A percentile compares a stretch with the other conserved stretches of the same genome.
phyloP scores from a whole-genome alignment of 2,797 vertebrate species.

The Lindbergichthys nudifrons region DNA sequence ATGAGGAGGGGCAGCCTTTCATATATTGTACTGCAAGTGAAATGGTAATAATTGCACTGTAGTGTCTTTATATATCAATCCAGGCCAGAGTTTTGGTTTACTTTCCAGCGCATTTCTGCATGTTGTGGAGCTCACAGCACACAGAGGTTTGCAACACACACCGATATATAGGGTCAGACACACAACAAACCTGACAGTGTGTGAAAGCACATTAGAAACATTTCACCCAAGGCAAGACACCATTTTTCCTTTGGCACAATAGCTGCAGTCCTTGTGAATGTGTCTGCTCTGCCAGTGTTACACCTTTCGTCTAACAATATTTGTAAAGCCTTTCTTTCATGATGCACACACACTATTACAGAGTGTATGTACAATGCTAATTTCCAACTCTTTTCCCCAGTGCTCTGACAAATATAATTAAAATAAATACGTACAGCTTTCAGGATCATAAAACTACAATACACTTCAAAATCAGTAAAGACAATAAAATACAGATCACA shows the following conservation, averaged over 20 bases:
- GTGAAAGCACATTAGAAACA: constrained; percentile 37
- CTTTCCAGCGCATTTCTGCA: neutral
- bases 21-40: constrained; percentile 3
- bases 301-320: constrained; percentile 20
- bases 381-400: too few species aligned
- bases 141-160: neutral
- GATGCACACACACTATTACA: constrained; percentile 3
- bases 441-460: too few species aligned
- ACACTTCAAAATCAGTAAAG: too few species aligned
- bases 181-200: constrained; percentile 7
- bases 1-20: neutral
- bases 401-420: too few species aligned
- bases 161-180: neutral
- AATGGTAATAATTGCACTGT: constrained; percentile 6
- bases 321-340: constrained; percentile 12
- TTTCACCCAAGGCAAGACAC: constrained; percentile 28
- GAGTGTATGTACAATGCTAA: too few species aligned
- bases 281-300: constrained; percentile 23
- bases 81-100: neutral
- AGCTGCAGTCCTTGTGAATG: constrained; percentile 38
- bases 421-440: too few species aligned
- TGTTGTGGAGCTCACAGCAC: constrained; percentile 10
- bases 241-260: constrained; percentile 45
- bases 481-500: too few species aligned
- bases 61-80: constrained; percentile 4